Evolutionary conservation across 2,797 vertebrate species (phyloP).

Genomic region (Sebastes matsubarae): DNA sequence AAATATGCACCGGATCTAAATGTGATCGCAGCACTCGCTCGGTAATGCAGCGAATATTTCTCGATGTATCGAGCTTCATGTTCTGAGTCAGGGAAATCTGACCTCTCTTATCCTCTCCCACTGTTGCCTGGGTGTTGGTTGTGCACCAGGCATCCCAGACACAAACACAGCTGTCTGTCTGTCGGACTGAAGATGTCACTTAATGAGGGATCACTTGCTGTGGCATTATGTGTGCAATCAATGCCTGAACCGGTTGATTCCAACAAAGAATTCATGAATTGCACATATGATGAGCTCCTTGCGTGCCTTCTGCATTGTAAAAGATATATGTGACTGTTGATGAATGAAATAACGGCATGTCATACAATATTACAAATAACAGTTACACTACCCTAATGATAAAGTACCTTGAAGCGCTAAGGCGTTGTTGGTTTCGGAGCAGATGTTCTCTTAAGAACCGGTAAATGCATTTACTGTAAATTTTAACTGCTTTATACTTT

Average conservation of each 20-base stretch:
- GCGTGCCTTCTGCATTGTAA: conserved; percentile 76
- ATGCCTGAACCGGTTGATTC: conserved; percentile 34
- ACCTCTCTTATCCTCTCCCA: conserved; percentile 44
- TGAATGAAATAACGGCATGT: conserved; percentile 63
- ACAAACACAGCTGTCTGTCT: conserved; percentile 45
- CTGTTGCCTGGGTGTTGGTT: conserved; percentile 15
- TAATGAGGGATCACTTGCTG: conserved; percentile 52
- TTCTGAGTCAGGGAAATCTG: conserved; percentile 61
- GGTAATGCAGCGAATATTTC: conserved; percentile 44
- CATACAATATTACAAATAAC: conserved; percentile 56
- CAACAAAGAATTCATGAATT: conserved; percentile 47
- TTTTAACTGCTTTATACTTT: conserved; percentile 76
- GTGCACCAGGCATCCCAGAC: conserved; percentile 32
- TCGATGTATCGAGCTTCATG: conserved; percentile 42
- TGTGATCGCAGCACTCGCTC: conserved; percentile 38
- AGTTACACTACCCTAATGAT: conserved; percentile 38
- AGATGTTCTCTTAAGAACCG: conserved; percentile 42
- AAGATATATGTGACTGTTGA: conserved; percentile 64
- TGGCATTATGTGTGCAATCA: conserved; percentile 46
- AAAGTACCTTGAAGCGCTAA: conserved; percentile 39
- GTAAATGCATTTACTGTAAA: conserved; percentile 71
- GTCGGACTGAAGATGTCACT: conserved; percentile 45
- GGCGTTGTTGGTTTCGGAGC: conserved; percentile 51
- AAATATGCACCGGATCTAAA: conserved; percentile 55
- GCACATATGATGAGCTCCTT: conserved; percentile 70